These are phyloP conservation scores for Artibeus jamaicensis DNA, from an alignment of 2,797 vertebrate species.

Conservation along the genomic window DNA sequence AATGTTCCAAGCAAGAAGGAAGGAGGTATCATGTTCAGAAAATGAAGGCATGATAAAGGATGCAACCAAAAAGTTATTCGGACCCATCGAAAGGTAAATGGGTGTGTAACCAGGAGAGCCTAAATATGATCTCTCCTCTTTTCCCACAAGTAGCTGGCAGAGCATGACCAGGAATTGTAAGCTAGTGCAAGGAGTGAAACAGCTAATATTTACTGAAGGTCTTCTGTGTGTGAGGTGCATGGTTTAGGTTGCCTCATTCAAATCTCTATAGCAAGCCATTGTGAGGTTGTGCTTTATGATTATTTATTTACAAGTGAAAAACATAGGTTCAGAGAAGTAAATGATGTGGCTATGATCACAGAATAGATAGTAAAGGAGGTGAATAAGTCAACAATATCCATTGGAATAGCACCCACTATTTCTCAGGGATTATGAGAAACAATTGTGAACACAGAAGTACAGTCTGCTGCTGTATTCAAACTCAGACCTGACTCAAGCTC, in stretches of 20 bases:
- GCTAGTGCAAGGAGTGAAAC: not conserved
- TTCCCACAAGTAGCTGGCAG: not conserved
- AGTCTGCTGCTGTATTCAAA: not conserved
- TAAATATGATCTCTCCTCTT: not conserved
- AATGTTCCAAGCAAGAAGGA: not conserved
- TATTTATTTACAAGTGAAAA: not conserved
- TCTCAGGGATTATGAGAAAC: not conserved
- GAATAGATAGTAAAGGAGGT: not conserved
- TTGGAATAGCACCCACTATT: not conserved
- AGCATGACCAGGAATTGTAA: not conserved
- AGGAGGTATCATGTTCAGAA: not conserved
- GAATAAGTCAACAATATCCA: not conserved
- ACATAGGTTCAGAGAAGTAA: not conserved
- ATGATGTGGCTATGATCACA: not conserved
- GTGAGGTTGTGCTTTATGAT: not conserved
- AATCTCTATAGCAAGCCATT: not conserved
- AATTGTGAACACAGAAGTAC: not conserved
- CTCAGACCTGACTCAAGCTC: not conserved
- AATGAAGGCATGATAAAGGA: not conserved
- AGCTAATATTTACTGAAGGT: not conserved
- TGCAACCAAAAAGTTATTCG: not conserved
- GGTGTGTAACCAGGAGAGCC: not conserved
- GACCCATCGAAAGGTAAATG: not conserved
- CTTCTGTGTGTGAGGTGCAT: not conserved
- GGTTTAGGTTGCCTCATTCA: not conserved